Base-by-base conservation (phyloP, 2,113 vertebrate species). In the Hippocampus barbouri region DNA sequence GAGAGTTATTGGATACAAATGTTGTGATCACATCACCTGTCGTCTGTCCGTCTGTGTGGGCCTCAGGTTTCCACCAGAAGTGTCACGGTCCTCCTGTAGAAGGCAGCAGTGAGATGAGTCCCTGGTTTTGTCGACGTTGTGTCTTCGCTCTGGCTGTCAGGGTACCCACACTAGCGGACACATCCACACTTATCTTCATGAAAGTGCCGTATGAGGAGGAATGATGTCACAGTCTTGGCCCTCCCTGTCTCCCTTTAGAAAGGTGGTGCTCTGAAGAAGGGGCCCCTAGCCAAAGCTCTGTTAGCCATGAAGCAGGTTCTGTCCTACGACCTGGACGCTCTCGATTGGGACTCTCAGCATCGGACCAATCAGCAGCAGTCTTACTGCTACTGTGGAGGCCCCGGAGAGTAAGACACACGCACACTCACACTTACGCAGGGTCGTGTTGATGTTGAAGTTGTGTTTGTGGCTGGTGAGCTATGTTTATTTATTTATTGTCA, bases 61-160 rank as follows among this genome's bases (percentile, higher is more conserved):
- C 25, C 12, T 20, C 84, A 98, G 97, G 96, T 60, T 98, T 96
- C 83, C 97, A 98, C 89, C 97, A 98, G 90, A 95, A 95, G 86
- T 98, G 97, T 78, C 97, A 98, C 65, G 70, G 95, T 74, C 97
- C 97, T 6, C 90, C 89, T 53, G 96, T 96, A 20, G 93, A 93
- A 49, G 88, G 90, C 3, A 64, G 81, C 0, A 88, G 86, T 68
- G 69, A 86, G 53, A 80, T 89, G 0, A 93, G 93, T 0, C 94
- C 95, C 0, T 98, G 97, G 97, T 98, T 98, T 89, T 98, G 97
- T 82, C 90, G 97, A 61, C 94, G 95, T n/a, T 98, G 97, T 78
- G 96, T 98, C 71, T 98, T 98, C 2, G 96, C 95, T 9, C 85
- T 98, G 74, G 92, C 92, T 62, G 92, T 92, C 69, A 77, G 91